These are phyloP conservation scores for Anolis apletophallus DNA, from an alignment of 2,797 vertebrate genomes.

Conservation along the genomic window DNA sequence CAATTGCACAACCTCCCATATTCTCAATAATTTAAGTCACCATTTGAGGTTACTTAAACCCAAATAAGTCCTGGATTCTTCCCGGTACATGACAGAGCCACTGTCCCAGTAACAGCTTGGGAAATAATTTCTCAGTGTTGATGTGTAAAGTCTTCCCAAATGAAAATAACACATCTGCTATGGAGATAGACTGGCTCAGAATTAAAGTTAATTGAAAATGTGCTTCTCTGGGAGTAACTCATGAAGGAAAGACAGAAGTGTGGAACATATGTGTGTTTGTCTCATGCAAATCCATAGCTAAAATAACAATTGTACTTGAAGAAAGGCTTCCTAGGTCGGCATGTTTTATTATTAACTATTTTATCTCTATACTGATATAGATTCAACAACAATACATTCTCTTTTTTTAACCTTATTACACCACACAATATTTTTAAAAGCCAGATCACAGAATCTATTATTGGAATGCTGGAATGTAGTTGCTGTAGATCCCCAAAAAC, in stretches of 20 bases:
- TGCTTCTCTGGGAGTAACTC: conserved; percentile 32
- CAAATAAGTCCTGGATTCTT: conserved; percentile 24
- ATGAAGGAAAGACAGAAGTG: rapidly evolving
- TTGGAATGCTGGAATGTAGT: not conserved
- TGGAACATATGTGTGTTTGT: not conserved
- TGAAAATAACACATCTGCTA: conserved; percentile 55
- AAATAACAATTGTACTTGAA: conserved; percentile 21
- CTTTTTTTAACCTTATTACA: not conserved
- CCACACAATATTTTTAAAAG: not conserved
- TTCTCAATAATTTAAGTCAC: conserved; percentile 22
- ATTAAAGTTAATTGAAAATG: conserved; percentile 59
- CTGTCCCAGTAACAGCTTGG: conserved; percentile 66
- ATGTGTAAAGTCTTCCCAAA: conserved; percentile 72
- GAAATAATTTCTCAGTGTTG: conserved; percentile 63
- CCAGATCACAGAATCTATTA: not conserved
- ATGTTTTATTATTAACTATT: not conserved
- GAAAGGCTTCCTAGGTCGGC: not conserved
- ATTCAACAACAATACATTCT: conserved; percentile 11
- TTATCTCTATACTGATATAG: not conserved
- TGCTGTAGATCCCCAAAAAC: not conserved
- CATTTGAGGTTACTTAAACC: conserved; percentile 39
- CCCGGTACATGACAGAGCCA: conserved; percentile 23
- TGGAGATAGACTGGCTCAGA: conserved; percentile 50
- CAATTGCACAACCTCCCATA: too few relatives aligned
- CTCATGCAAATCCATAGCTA: conserved; percentile 44